These are phyloP conservation scores for Acanthococcus lagerstroemiae DNA, from an alignment of 2,888 invertebrate species.

Conservation along the genomic window DNA sequence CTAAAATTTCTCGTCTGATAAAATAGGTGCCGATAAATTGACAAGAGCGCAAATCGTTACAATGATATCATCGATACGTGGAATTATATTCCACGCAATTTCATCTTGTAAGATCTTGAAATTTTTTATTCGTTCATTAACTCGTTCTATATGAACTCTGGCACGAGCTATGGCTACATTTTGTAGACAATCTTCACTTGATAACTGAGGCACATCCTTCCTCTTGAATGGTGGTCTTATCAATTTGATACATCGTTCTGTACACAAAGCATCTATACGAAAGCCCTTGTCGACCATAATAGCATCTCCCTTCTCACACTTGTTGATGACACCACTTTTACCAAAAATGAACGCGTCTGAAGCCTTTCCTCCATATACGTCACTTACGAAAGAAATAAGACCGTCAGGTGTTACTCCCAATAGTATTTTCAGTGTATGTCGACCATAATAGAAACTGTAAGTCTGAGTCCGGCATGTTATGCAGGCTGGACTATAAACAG, in stretches of 20 bases:
- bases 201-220: background rate
- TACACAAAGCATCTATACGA: background rate
- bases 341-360: background rate
- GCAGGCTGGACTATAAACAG: background rate
- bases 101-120: conserved; percentile 9
- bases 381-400: background rate
- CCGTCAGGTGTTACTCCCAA: background rate
- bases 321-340: background rate
- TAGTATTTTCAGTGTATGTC: background rate
- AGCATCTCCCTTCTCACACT: background rate
- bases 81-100: background rate
- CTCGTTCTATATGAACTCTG: background rate
- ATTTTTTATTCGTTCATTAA: conserved; percentile 5
- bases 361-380: background rate
- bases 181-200: background rate
- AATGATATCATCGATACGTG: background rate
- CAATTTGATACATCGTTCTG: background rate
- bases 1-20: background rate
- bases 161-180: background rate
- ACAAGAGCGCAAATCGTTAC: conserved; percentile 5
- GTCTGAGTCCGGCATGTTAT: background rate
- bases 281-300: conserved; percentile 2
- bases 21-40: conserved; percentile 5
- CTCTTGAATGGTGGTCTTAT: background rate
- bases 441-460: background rate